Base-by-base conservation (phyloP, 37 sponge, comb jelly and placozoan species). In the Beroe ovata region DNA sequence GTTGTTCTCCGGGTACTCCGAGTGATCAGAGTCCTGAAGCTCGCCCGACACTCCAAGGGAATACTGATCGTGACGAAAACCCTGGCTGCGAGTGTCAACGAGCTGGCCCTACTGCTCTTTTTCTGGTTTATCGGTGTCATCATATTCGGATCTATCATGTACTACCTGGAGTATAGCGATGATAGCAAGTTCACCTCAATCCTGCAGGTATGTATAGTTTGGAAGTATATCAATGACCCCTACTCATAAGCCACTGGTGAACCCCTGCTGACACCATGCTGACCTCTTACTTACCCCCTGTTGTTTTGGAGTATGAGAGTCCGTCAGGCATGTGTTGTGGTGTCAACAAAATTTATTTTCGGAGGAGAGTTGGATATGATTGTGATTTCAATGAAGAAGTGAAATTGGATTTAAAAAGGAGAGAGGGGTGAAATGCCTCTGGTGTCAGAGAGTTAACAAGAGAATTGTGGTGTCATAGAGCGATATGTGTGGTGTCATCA, bases 101-200 rank as follows among this genome's bases (percentile, higher is more conserved):
- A 77, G 54, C 25, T 77, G n/a, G 84, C 84, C 1, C 47, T 77
- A 3, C 38, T 77, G 26, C 84, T 77, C 0, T 77, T 77, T 23
- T 77, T 77, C 84, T 77, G 84, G 84, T 77, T 77, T 23, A 77
- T 77, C 19, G 84, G 84, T 6, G 84, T 77, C 4, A 77, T 77
- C 28, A 77, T 77, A 20, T 77, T 77, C 54, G 84, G 84, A 11
- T 77, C 84, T 16, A 77, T 77, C 26, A 77, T 77, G 84, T 77
- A 77, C 47, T 77, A 77, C 23, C 22, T 77, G 47, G 84, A 77
- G 38, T 77, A 40, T 26, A 42, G 33, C 18, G 84, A 77, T 0
- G 16, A 29, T 3, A 77, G 47, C 84, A 42, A 77, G 84, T 77
- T 77, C 33, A 77, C 47, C 6, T 77, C 84, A 1, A 77, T 77